Percentiles rank a stretch among this genome's conserved stretches.
phyloP scores from a whole-genome alignment of 2,797 vertebrate genomes.

The Chelmon rostratus region DNA sequence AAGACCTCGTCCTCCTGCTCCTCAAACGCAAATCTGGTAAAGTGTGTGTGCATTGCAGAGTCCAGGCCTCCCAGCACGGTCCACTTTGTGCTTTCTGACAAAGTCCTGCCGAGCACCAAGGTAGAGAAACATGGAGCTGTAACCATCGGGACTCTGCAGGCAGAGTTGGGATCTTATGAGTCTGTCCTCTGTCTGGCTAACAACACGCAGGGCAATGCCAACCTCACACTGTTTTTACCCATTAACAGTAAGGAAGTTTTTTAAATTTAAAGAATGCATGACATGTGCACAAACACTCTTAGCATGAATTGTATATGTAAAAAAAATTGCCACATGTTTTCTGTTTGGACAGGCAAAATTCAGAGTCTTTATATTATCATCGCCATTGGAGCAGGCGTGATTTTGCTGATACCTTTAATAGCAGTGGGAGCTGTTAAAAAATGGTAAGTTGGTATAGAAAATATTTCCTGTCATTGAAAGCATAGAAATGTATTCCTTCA shows the following conservation, averaged over 20 bases:
- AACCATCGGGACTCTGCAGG: conserved; percentile 57
- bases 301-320: neutral
- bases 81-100: conserved; percentile 61
- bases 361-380: conserved; percentile 43
- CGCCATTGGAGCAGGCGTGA: conserved; percentile 29
- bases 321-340: conserved; percentile 12
- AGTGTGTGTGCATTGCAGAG: conserved; percentile 78
- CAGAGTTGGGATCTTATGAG: conserved; percentile 29
- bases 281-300: neutral
- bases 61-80: conserved; percentile 73
- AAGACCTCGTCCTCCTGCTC: conserved; percentile 73
- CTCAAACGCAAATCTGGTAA: conserved; percentile 21
- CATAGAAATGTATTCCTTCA: neutral
- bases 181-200: conserved; percentile 73
- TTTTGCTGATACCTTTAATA: conserved; percentile 53
- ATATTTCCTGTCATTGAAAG: neutral
- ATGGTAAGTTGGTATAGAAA: conserved; percentile 62
- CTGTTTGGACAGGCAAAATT: conserved; percentile 62
- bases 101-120: conserved; percentile 37
- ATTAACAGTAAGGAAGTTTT: conserved; percentile 51
- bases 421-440: conserved; percentile 50
- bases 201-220: conserved; percentile 70
- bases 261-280: neutral
- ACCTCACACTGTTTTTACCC: conserved; percentile 47
- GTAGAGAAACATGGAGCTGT: conserved; percentile 54